phyloP scores from a whole-genome alignment of 2,888 invertebrate genomes.

The Nymphalis c-album region DNA sequence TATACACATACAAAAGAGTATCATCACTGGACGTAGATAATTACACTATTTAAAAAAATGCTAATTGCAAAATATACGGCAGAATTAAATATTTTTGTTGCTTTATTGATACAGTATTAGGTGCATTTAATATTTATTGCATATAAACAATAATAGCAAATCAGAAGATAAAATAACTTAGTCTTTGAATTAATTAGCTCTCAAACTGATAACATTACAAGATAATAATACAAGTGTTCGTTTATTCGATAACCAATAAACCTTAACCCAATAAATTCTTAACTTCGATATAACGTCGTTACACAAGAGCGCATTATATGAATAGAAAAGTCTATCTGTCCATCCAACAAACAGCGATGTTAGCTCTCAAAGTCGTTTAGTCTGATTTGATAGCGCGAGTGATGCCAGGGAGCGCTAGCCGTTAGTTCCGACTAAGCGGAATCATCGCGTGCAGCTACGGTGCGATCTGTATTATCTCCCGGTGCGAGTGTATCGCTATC shows the following conservation, averaged over 20 bases:
- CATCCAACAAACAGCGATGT: neutral
- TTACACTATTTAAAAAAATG: too few relatives aligned
- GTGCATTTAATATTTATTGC: too few relatives aligned
- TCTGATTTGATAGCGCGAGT: neutral
- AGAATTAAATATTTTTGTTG: too few relatives aligned
- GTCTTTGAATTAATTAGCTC: neutral
- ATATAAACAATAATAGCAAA: too few relatives aligned
- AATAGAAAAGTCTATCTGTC: too few relatives aligned
- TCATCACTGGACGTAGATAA: too few relatives aligned
- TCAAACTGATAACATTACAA: neutral
- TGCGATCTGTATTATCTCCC: neutral
- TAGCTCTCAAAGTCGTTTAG: neutral
- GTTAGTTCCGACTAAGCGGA: neutral
- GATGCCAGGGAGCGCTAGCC: neutral
- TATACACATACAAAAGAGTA: too few relatives aligned
- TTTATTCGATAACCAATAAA: neutral
- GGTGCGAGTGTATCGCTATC: slow-evolving; percentile 15
- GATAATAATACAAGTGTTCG: slow-evolving; percentile 1
- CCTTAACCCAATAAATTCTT: slow-evolving; percentile 1
- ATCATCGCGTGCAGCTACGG: neutral
- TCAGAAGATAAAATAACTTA: too few relatives aligned
- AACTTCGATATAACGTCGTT: neutral
- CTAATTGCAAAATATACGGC: too few relatives aligned
- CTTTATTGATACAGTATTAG: too few relatives aligned
- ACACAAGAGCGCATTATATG: too few relatives aligned